Conservation (phyloP, 2,113 vertebrate genomes). For the Delphinus delphis region DNA sequence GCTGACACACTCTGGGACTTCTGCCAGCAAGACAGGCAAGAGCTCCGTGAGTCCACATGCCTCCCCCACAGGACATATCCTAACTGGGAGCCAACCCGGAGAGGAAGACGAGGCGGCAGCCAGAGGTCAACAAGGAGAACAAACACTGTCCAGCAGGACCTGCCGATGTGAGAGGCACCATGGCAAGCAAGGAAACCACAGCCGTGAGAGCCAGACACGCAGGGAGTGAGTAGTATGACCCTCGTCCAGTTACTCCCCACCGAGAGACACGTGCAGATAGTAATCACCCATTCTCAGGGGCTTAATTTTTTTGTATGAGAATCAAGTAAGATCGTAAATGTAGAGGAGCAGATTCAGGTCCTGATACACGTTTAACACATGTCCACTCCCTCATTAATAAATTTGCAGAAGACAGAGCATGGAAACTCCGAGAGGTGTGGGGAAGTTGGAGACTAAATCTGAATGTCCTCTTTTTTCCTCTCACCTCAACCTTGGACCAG, state of each 20-base stretch:
- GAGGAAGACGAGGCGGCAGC: not conserved
- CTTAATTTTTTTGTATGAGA: not conserved
- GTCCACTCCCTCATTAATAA: not conserved
- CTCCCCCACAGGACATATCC: not conserved
- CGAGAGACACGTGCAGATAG: not conserved
- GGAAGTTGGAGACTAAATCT: not conserved
- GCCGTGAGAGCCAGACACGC: fast-evolving
- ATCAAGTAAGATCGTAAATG: not conserved
- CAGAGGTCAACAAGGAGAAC: not conserved
- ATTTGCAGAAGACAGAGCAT: not conserved
- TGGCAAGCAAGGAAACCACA: fast-evolving
- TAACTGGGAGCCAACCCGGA: not conserved
- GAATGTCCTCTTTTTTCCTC: fast-evolving
- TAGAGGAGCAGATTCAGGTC: not conserved
- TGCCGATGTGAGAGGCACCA: not conserved
- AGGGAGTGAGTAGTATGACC: fast-evolving
- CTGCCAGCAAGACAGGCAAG: not conserved
- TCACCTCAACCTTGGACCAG: not conserved
- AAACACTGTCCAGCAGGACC: not conserved
- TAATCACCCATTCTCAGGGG: fast-evolving
- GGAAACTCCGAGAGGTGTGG: not conserved
- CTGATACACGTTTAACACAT: not conserved
- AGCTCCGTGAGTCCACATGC: not conserved
- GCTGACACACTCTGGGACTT: not conserved
- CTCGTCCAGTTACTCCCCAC: fast-evolving